Evolutionary conservation across 2,888 invertebrate genomes (phyloP), one percentile per base, ranked within the genome.

Genomic region (Lasioglossum zephyrum): DNA sequence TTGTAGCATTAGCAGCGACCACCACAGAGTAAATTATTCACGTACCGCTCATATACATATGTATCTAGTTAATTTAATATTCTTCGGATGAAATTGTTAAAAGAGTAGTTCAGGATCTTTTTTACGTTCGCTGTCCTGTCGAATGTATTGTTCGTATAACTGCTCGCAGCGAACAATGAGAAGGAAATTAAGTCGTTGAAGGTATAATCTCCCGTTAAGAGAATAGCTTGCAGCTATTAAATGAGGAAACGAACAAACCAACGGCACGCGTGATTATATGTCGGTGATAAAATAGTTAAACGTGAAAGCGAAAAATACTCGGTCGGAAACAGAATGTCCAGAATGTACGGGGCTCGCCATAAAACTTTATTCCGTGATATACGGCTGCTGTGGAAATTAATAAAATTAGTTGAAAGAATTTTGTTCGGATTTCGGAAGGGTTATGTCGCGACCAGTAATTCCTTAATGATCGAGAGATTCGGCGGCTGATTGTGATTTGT

Each of bases 341-440:
- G 36, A 39, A 41, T 63, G 44, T 31, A 18, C 36, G 36, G 44
- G 39, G 22, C 31, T 41, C 9, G 53, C 36, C 81, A 47, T 84
- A 86, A 86, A 84, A 74, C 70, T 47, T 36, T n/a, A n/a, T 47
- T 72, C 66, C 44, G 22, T 47, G 44, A 36, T 31, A 49, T 5
- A 18, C 60, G 26, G 18, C 9, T 47, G 44, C 74, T 13, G 13
- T 53, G 11, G 77, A 79, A 63, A 79, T 77, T 63, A 73, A 79
- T 69, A 53, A 77, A 73, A 82, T 47, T 18, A 16, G 6, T 72
- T 13, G 36, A 63, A 47, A 77, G 44, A 75, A 77, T 81, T 76
- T 60, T 73, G 47, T 84, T 69, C 47, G 47, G 63, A 47, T 47
- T 57, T 63, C 70, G 22, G 39, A 69, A 53, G 53, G 78, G 16